A percentile compares a stretch with the other conserved stretches of the same genome.
phyloP scores from a whole-genome alignment of 2,888 invertebrate species.

The Cheilosia pagana region DNA sequence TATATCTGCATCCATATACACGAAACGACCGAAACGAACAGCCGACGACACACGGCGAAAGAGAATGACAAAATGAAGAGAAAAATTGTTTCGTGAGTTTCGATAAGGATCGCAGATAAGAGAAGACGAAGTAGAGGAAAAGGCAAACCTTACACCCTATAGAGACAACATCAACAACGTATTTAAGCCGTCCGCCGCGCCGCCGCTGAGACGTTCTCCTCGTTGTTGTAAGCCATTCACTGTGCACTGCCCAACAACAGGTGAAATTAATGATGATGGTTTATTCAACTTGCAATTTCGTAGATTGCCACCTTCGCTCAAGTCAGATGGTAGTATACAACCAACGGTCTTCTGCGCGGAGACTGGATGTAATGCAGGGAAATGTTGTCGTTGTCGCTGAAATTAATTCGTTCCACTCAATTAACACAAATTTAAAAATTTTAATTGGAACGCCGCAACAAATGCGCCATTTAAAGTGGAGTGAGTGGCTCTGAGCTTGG shows the following conservation, averaged over 20 bases:
- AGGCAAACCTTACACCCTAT: constrained; percentile 61
- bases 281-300: constrained; percentile 72
- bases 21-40: background rate
- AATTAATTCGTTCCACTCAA: constrained; percentile 73
- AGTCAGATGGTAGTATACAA: background rate
- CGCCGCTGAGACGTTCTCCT: constrained; percentile 14
- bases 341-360: background rate
- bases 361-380: constrained; percentile 32
- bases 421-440: constrained; percentile 68
- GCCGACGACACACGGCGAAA: background rate
- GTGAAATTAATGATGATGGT: constrained; percentile 72
- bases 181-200: constrained; percentile 35
- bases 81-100: constrained; percentile 73
- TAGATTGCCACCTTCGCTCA: constrained; percentile 58
- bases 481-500: constrained; percentile 21
- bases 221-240: constrained; percentile 27
- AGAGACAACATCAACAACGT: constrained; percentile 62
- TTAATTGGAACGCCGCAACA: constrained; percentile 59
- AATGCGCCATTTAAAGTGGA: constrained; percentile 42
- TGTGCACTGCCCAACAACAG: constrained; percentile 33
- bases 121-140: constrained; percentile 40
- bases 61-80: constrained; percentile 60
- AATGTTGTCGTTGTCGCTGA: constrained; percentile 54
- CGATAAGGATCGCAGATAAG: constrained; percentile 73
- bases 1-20: constrained; percentile 30